phyloP scores from a whole-genome alignment of 1,140 invertebrate genomes.

The Pseudomyrmex gracilis region DNA sequence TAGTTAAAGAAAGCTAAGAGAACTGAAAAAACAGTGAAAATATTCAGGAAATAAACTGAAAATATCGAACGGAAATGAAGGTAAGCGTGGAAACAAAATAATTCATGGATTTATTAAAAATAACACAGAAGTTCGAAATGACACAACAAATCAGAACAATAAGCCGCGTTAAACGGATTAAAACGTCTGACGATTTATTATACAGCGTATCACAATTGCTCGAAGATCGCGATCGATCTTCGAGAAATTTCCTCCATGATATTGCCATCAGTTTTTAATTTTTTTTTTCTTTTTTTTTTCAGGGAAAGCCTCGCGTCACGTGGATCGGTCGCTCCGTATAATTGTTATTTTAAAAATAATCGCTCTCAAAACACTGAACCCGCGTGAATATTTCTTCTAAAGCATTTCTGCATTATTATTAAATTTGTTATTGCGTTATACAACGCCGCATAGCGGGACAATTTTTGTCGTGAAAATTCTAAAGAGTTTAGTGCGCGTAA shows the following conservation, averaged over 20 bases:
- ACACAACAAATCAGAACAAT: constrained; percentile 77
- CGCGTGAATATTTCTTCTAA: constrained; percentile 21
- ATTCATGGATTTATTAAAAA: constrained; percentile 79
- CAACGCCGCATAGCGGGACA: constrained; percentile 38
- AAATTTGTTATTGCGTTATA: constrained; percentile 54
- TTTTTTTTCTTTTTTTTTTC: not conserved
- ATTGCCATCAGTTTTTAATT: constrained; percentile 60
- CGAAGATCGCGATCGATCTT: constrained; percentile 54
- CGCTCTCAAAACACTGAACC: constrained; percentile 17
- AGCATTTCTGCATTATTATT: constrained; percentile 36
- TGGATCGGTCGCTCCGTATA: constrained; percentile 11
- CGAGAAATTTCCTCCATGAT: constrained; percentile 53
- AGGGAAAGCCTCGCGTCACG: constrained; percentile 55
- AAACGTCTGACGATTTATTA: constrained; percentile 64
- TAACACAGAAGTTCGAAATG: constrained; percentile 77
- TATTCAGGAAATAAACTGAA: constrained; percentile 9
- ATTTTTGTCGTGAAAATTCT: constrained; percentile 22
- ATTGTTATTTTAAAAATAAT: not conserved
- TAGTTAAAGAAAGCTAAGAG: not conserved
- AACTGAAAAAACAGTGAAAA: constrained; percentile 27
- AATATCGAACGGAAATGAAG: constrained; percentile 66
- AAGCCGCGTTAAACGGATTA: constrained; percentile 73
- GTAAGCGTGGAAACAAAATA: constrained; percentile 73
- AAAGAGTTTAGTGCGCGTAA: constrained; percentile 24
- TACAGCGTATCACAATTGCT: constrained; percentile 75